Evolutionary conservation across 2,113 vertebrate species (phyloP).

Genomic region (Channa argus): DNA sequence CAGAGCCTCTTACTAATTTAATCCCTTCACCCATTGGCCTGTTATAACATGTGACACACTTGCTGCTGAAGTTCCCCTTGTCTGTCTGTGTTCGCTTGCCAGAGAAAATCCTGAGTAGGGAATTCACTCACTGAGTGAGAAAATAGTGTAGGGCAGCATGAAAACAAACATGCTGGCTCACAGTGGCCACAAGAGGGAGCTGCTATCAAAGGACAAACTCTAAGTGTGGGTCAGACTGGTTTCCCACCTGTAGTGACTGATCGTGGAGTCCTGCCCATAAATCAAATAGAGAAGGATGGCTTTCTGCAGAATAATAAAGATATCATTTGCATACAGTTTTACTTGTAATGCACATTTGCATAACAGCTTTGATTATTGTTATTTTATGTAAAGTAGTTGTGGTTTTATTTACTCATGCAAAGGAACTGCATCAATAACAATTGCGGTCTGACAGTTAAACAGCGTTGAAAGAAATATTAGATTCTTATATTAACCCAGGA

Average conservation of each 20-base stretch:
- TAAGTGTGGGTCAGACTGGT: slow-evolving; percentile 52
- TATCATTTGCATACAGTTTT: slow-evolving; percentile 13
- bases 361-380: slow-evolving; percentile 18
- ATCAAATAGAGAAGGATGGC: slow-evolving; percentile 19
- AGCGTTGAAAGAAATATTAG: not conserved
- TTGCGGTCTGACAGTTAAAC: not conserved
- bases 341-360: slow-evolving; percentile 12
- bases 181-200: slow-evolving; percentile 64
- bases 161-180: slow-evolving; percentile 64
- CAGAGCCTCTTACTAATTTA: slow-evolving; percentile 23
- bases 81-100: slow-evolving; percentile 64
- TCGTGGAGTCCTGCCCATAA: slow-evolving; percentile 24
- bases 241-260: slow-evolving; percentile 2
- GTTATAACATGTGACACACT: slow-evolving; percentile 61
- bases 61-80: slow-evolving; percentile 54
- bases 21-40: slow-evolving; percentile 47
- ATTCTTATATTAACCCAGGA: not conserved
- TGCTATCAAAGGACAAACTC: slow-evolving; percentile 44
- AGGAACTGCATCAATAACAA: slow-evolving; percentile 4
- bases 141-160: slow-evolving; percentile 52
- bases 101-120: slow-evolving; percentile 64
- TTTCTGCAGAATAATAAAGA: not conserved
- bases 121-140: slow-evolving; percentile 57
- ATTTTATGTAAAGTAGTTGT: not conserved
- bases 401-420: slow-evolving; percentile 3